These are phyloP conservation scores for Hozukius guyotensis DNA, from an alignment of 2,797 vertebrate genomes.

Conservation along the genomic window DNA sequence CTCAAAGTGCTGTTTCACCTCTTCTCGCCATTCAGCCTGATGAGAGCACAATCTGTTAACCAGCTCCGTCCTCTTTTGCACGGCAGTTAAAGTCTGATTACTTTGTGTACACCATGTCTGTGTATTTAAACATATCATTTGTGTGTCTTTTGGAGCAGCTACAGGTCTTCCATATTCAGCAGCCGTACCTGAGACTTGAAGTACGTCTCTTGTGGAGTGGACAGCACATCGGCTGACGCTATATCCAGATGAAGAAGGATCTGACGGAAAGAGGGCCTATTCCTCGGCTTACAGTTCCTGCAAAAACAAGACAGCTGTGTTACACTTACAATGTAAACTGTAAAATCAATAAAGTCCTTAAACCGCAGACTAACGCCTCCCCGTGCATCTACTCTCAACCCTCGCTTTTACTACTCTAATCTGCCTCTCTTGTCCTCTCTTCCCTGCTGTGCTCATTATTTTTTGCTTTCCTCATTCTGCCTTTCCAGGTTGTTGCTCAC, in stretches of 20 bases:
- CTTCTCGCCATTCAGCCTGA: constrained; percentile 95
- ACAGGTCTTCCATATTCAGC: neutral
- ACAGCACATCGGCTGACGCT: constrained; percentile 94
- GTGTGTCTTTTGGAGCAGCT: neutral
- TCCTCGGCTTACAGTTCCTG: constrained; percentile 97
- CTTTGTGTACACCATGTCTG: neutral
- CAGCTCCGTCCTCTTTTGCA: neutral
- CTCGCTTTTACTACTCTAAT: constrained; percentile 1
- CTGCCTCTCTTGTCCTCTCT: neutral
- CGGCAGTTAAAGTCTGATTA: constrained; percentile 13
- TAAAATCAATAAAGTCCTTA: constrained; percentile 50
- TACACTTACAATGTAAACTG: constrained; percentile 30
- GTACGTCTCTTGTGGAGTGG: constrained; percentile 96
- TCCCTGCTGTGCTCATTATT: constrained; percentile 2
- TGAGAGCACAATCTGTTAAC: constrained; percentile 57
- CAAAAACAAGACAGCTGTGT: constrained; percentile 52
- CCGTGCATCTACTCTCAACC: constrained; percentile 12
- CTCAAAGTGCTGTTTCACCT: constrained; percentile 96
- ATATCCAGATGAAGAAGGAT: constrained; percentile 97
- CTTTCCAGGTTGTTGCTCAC: constrained; percentile 78
- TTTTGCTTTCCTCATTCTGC: neutral
- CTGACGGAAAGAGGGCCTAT: constrained; percentile 95
- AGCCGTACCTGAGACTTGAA: constrained; percentile 93
- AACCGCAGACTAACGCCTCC: constrained; percentile 14
- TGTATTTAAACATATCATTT: neutral